Percentiles rank a stretch among this genome's conserved stretches.
Conservation (phyloP, 2,888 invertebrate species). For the Cryptocephalus primarius region DNA sequence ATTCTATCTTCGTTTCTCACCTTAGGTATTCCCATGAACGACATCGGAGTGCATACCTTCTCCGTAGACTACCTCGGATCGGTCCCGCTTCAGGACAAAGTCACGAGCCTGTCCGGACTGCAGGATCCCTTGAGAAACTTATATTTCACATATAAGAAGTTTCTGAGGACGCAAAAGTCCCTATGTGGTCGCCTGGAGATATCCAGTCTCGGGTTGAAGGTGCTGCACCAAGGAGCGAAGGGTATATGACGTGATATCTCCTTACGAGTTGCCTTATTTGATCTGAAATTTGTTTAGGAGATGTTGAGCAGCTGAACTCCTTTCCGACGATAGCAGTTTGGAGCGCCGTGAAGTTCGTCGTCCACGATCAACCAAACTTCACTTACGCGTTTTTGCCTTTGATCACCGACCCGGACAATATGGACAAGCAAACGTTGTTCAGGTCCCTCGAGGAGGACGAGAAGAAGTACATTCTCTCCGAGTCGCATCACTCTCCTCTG, state of each 20-base stretch:
- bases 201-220: slow-evolving; percentile 58
- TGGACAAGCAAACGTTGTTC: slow-evolving; percentile 62
- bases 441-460: slow-evolving; percentile 43
- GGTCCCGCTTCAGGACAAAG: slow-evolving; percentile 64
- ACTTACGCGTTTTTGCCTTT: slow-evolving; percentile 72
- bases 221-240: slow-evolving; percentile 54
- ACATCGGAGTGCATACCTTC: slow-evolving; percentile 40
- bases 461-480: slow-evolving; percentile 44
- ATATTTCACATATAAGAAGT: slow-evolving; percentile 52
- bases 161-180: slow-evolving; percentile 36
- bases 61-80: slow-evolving; percentile 76
- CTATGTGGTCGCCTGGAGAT: slow-evolving; percentile 55
- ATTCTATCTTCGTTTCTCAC: background rate
- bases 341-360: slow-evolving; percentile 81
- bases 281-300: slow-evolving; percentile 25
- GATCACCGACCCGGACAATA: slow-evolving; percentile 70
- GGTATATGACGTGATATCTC: slow-evolving; percentile 18
- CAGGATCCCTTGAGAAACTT: slow-evolving; percentile 69
- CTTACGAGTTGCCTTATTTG: background rate
- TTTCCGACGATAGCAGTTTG: slow-evolving; percentile 88
- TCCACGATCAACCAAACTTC: slow-evolving; percentile 39
- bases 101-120: slow-evolving; percentile 71
- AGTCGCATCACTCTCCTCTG: slow-evolving; percentile 70
- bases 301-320: slow-evolving; percentile 60
- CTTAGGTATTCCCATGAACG: slow-evolving; percentile 42